Base-by-base conservation (phyloP, 2,888 invertebrate genomes). In the Nemotelus pantherinus region DNA sequence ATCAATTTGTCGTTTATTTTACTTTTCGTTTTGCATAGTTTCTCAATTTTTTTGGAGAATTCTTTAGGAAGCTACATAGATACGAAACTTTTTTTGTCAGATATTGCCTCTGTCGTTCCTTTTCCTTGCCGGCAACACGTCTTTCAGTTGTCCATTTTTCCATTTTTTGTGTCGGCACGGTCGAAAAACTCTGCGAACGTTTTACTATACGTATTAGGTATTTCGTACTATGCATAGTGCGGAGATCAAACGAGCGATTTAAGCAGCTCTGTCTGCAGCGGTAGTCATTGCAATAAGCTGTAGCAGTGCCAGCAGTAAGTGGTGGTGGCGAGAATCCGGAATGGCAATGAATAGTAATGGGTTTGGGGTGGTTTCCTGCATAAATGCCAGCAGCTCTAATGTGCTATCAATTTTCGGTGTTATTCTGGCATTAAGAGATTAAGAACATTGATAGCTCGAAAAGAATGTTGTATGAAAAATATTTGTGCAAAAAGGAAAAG, bases 361-460 rank as follows among this genome's bases (percentile, higher is more conserved):
- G 74, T 63, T 50, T 47, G 79, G 47, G 39, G 79, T 43, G 53
- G 77, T 60, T 60, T 68, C 77, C 50, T 63, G 71, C 77, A 79
- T 79, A 63, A 79, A 79, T 65, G 68, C 75, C 47, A 75, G 47
- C 74, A 39, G n/a, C 74, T 70, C 70, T 68, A 75, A 79, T 77
- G 76, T 79, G 79, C 79, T 79, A 77, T 79, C 79, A 79, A 79
- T 79, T 79, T 74, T 79, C 79, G 77, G 74, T 79, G 71, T 79
- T 79, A 79, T 77, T 79, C 60, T 75, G 72, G 79, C 77, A 77
- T 79, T 77, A 79, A 79, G 77, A 64, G 75, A 77, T 79, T 79
- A 79, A 79, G 57, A 57, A 67, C 75, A 63, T 43, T 79, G 77
- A 77, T 79, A 77, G 70, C 70, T 60, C 25, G 25, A 25, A 25